Base-by-base conservation (phyloP, 2,113 vertebrate genomes). In the Galbula dea region DNA sequence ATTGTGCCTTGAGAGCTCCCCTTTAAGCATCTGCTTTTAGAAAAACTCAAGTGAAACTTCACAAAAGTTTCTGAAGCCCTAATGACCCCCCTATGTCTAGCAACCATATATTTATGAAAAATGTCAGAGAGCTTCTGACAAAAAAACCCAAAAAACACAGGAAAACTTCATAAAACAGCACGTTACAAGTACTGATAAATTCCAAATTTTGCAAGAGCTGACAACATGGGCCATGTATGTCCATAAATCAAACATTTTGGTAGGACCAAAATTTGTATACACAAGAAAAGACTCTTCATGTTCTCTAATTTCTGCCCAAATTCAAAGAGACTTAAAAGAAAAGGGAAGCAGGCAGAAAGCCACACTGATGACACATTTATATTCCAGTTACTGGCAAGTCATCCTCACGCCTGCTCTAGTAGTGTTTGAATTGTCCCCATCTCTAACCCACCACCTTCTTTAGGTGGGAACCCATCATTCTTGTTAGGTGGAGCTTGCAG, bases 391-490 rank as follows among this genome's bases (percentile, higher is more conserved):
- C 67, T 68, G 24, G 19, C 24, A 46, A 71, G 68, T 58, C 37
- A 80, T 26, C 15, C 10, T 48, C 34, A 46, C 1, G 1, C 15
- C 32, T 15, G 23, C 41, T 68, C 34, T 5, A 3, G 36, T 39
- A 36, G 12, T 2, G 4, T 58, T 30, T 23, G 30, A 82, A 27
- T 0, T 0, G 57, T 36, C 34, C 17, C 45, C 2, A 1, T 29
- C 32, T 29, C 48, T 29, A 41, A 54, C 18, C 14, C 24, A 59
- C 12, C 8, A 19, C 11, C 12, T 45, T 61, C 22, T 36, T 80
- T 15, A 41, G 32, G 17, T 27, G 52, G 52, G 52, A n/a, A n/a
- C n/a, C n/a, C n/a, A n/a, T n/a, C n/a, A n/a, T n/a, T n/a, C n/a
- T n/a, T n/a, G n/a, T 80, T 15, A 41, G 32, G 17, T 27, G 52